Evolutionary conservation across 2,797 vertebrate genomes (phyloP), one percentile per base, ranked within the genome.

Genomic region (Phoxinus dragarum): DNA sequence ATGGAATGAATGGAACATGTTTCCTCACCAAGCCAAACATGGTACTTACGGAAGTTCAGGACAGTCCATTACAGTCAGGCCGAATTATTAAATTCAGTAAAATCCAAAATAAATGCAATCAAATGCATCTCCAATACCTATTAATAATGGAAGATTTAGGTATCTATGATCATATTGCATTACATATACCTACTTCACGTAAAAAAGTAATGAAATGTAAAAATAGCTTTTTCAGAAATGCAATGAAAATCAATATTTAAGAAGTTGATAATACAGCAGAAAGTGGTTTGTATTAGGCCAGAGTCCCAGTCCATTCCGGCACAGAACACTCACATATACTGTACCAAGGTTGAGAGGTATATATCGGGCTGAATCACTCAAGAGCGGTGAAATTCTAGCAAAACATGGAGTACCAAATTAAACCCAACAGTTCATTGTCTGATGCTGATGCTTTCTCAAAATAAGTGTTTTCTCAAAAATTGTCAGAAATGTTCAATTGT

Each of bases 161-260:
- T 34, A 52, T 68, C 42, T 34, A 27, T 38, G 44, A 23, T 36
- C 64, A 80, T 67, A 68, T 38, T 80, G 19, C 21, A 38, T 68
- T 52, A 68, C 78, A 23, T 36, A 68, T 80, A 38, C 19, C 19
- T 61, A 68, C 78, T 80, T 80, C 9, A 36, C n/a, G 19, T 10
- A 23, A 68, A 80, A 80, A 80, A 52, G 10, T 36, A 68, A 67
- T 36, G 59, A 67, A 66, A 34, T 67, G 11, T 78, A 31, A 42
- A 77, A 78, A 78, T 78, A 61, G 56, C 76, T 61, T 17, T 11
- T 17, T 11, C 44, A 61, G 8, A 64, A 61, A 78, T 42, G 11
- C 23, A 68, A 34, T n/a, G 11, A 16, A 67, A 80, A 80, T 80
- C 78, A 36, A 80, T 80, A 80, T 61, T 64, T 49, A 34, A 66